Base-by-base conservation (phyloP, 1,140 invertebrate species). In the Nixonia krombeini region DNA sequence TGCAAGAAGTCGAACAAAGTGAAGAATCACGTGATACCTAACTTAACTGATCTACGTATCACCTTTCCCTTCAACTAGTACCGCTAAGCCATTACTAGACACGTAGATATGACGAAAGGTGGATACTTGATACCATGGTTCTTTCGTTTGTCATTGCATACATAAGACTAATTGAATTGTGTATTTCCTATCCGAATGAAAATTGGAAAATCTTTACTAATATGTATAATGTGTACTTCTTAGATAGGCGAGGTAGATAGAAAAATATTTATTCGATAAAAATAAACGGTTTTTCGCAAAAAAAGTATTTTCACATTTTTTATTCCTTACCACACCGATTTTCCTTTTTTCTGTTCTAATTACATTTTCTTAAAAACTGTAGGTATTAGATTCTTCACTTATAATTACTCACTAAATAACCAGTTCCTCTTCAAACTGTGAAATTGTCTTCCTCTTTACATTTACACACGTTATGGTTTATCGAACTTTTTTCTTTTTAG, bases 251-350 rank as follows among this genome's bases (percentile, higher is more conserved):
- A 70, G 65, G 79, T 82, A 79, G 78, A 79, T 82, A 81, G 73
- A 78, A 75, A 66, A 80, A 81, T 81, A 82, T 82, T 82, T 82
- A 82, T 82, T 81, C 77, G 71, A 79, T 72, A 64, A 80, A 65
- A 82, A 78, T 81, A 78, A 81, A 81, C 73, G 75, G 73, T 79
- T 80, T 80, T 79, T 77, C 69, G 71, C 74, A 29, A 25, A 40
- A 29, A 47, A 45, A 38, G 13, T 38, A 44, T 17, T 35, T 72
- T 70, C 35, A 64, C 52, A 68, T 53, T 58, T 51, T 23, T 23
- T 21, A 21, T 21, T 21, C 21, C 21, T 21, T 21, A n/a, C n/a
- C n/a, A n/a, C n/a, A n/a, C n/a, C n/a, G n/a, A n/a, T n/a, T n/a
- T n/a, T n/a, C n/a, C n/a, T n/a, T n/a, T n/a, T n/a, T n/a, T n/a